Conservation (phyloP, 2,888 invertebrate species). For the Sialis fuliginosa region DNA sequence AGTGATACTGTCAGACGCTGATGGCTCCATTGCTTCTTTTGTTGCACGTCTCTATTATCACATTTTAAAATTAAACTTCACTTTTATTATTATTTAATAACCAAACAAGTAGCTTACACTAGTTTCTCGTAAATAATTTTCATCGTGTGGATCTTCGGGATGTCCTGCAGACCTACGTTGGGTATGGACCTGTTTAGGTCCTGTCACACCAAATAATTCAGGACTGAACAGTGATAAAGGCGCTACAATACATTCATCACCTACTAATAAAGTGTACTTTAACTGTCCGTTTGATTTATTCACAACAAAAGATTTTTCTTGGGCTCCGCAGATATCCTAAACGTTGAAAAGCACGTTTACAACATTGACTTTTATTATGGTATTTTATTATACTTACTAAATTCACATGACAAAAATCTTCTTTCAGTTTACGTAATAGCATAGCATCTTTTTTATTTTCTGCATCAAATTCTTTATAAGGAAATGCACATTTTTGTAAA, state of each 20-base stretch:
- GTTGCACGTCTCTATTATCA: slow-evolving; percentile 33
- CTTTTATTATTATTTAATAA: slow-evolving; percentile 1
- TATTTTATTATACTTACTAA: slow-evolving; percentile 25
- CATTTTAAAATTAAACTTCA: background rate
- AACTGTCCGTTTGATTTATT: slow-evolving; percentile 51
- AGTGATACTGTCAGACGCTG: slow-evolving; percentile 20
- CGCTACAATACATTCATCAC: slow-evolving; percentile 85
- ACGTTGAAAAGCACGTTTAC: background rate
- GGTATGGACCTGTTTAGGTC: slow-evolving; percentile 50
- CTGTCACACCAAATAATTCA: slow-evolving; percentile 74
- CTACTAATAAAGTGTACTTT: slow-evolving; percentile 63
- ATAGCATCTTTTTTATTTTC: slow-evolving; percentile 57
- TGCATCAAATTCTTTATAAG: slow-evolving; percentile 66
- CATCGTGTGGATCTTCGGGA: slow-evolving; percentile 87
- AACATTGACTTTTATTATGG: slow-evolving; percentile 2
- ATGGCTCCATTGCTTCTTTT: slow-evolving; percentile 38
- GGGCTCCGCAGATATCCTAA: slow-evolving; percentile 72
- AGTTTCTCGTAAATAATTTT: slow-evolving; percentile 78
- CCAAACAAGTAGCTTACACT: slow-evolving; percentile 31
- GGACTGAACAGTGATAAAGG: slow-evolving; percentile 78
- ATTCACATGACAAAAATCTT: slow-evolving; percentile 81
- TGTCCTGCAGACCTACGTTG: slow-evolving; percentile 54
- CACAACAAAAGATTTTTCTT: slow-evolving; percentile 62
- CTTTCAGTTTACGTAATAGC: slow-evolving; percentile 68
- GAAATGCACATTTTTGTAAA: slow-evolving; percentile 77